phyloP scores from a whole-genome alignment of 2,113 vertebrate species.

The Sphaerodactylus townsendi region DNA sequence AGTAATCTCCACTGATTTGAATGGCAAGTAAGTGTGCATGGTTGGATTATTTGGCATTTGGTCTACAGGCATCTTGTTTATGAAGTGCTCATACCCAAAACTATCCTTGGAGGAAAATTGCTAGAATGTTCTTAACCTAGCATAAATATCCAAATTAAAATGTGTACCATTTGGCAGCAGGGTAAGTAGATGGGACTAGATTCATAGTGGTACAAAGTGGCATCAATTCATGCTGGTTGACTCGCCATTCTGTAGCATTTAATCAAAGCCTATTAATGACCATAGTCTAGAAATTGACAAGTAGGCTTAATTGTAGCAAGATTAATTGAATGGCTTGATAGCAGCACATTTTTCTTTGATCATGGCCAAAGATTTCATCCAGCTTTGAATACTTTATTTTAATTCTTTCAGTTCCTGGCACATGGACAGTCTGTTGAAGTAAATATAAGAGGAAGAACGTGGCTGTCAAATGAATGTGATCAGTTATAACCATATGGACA shows the following conservation, averaged over 20 bases:
- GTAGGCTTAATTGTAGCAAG: background rate
- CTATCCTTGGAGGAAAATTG: background rate
- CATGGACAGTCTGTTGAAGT: conserved; percentile 14
- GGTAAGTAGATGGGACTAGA: no score
- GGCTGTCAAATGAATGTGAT: background rate
- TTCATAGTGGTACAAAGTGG: background rate
- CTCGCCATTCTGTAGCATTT: conserved; percentile 10
- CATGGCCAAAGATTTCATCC: conserved; percentile 23
- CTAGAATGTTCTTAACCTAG: background rate
- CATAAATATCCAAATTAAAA: background rate
- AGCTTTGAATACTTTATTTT: conserved; percentile 14
- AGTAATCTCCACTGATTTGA: background rate
- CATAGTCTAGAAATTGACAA: background rate
- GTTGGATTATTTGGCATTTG: background rate
- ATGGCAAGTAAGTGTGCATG: background rate
- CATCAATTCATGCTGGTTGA: background rate
- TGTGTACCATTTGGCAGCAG: no score
- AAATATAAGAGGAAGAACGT: background rate
- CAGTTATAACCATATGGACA: conserved; percentile 26
- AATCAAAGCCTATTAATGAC: conserved; percentile 1
- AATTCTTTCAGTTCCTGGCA: conserved; percentile 7
- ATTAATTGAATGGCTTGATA: conserved; percentile 10
- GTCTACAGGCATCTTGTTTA: background rate
- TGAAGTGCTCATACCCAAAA: background rate
- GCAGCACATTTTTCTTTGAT: conserved; percentile 45